Percentiles rank a stretch among this genome's conserved stretches.
phyloP scores from a whole-genome alignment of 2,888 invertebrate species.

The Listrodromus nycthemerus region DNA sequence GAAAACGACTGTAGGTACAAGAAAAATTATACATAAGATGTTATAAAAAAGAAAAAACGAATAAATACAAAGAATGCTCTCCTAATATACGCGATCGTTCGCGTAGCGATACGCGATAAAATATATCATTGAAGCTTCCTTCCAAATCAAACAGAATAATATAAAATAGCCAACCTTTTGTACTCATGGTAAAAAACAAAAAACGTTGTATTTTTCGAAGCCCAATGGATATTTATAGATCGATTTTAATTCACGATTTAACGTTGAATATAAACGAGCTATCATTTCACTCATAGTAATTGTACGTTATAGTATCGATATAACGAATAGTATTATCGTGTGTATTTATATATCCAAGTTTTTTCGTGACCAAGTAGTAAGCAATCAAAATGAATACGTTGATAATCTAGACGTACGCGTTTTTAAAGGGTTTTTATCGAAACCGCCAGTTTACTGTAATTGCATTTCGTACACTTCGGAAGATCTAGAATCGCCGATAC shows the following conservation, averaged over 20 bases:
- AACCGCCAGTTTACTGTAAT: slow-evolving; percentile 15
- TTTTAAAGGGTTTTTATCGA: slow-evolving; percentile 43
- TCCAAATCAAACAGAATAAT: slow-evolving; percentile 56
- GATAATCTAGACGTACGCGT: slow-evolving; percentile 7
- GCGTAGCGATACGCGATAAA: slow-evolving; percentile 9
- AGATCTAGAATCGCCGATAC: slow-evolving; percentile 27
- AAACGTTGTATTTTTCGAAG: slow-evolving; percentile 63
- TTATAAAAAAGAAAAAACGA: slow-evolving; percentile 20
- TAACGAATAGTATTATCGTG: slow-evolving; percentile 35
- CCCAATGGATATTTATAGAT: slow-evolving; percentile 45
- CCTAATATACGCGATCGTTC: slow-evolving; percentile 23
- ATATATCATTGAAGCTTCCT: slow-evolving; percentile 61
- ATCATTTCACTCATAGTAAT: slow-evolving; percentile 30
- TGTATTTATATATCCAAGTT: slow-evolving; percentile 55
- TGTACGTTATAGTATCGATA: slow-evolving; percentile 18
- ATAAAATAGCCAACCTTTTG: slow-evolving; percentile 49
- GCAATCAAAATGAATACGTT: slow-evolving; percentile 48
- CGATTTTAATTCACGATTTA: slow-evolving; percentile 39
- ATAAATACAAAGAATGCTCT: slow-evolving; percentile 13
- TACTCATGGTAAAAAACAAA: slow-evolving; percentile 41
- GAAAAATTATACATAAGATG: slow-evolving; percentile 29
- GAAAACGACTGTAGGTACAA: slow-evolving; percentile 23
- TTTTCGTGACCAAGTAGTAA: slow-evolving; percentile 61
- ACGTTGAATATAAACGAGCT: slow-evolving; percentile 17
- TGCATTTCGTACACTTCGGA: slow-evolving; percentile 49